phyloP scores from a whole-genome alignment of 2,888 invertebrate species.

The Nephrotoma guestfalica region DNA sequence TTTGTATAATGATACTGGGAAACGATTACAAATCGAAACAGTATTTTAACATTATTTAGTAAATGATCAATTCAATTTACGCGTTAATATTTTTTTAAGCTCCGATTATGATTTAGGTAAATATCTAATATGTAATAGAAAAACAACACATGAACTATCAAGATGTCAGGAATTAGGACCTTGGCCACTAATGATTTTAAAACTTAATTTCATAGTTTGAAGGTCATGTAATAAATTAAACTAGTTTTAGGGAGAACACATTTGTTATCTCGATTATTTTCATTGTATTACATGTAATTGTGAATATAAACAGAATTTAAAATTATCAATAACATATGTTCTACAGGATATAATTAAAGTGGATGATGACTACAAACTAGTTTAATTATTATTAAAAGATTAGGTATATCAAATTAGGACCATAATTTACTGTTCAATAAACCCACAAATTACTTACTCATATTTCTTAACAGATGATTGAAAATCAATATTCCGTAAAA shows the following conservation, averaged over 20 bases:
- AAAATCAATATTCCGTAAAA: background rate
- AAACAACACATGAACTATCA: too few relatives aligned
- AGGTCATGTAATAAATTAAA: too few relatives aligned
- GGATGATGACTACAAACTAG: background rate
- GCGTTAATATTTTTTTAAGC: too few relatives aligned
- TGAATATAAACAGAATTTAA: background rate
- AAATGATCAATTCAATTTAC: too few relatives aligned
- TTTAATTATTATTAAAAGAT: background rate
- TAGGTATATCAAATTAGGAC: background rate
- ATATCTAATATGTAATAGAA: too few relatives aligned
- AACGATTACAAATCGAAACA: too few relatives aligned
- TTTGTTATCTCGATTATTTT: background rate
- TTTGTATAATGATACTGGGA: background rate
- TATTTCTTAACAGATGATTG: conserved; percentile 6
- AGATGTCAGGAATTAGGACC: too few relatives aligned
- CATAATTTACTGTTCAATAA: background rate
- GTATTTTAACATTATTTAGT: too few relatives aligned
- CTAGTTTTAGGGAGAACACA: too few relatives aligned
- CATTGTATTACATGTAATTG: background rate
- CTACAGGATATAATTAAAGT: background rate
- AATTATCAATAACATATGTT: background rate
- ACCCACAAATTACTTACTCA: conserved; percentile 3
- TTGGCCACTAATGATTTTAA: too few relatives aligned
- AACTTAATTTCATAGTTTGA: too few relatives aligned
- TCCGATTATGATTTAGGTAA: too few relatives aligned